A percentile compares a stretch with the other conserved stretches of the same genome.
phyloP scores from a whole-genome alignment of 1,140 invertebrate genomes.

The Protaetia brevitarsis region DNA sequence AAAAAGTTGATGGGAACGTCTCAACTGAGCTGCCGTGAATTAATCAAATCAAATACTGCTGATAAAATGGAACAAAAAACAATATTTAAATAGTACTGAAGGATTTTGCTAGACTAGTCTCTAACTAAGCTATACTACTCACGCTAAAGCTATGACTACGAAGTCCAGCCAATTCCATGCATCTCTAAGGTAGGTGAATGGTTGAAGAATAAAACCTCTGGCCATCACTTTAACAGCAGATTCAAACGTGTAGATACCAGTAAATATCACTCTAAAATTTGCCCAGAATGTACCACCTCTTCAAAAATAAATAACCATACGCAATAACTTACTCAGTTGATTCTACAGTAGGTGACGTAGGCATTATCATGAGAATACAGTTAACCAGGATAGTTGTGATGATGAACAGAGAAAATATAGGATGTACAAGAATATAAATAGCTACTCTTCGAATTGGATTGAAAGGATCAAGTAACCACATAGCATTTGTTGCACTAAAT shows the following conservation, averaged over 20 bases:
- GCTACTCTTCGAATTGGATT: constrained; percentile 95
- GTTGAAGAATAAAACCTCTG: constrained; percentile 97
- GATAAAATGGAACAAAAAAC: constrained; percentile 6
- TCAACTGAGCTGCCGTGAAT: too few species aligned
- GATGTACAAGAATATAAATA: constrained; percentile 97
- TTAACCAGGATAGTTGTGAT: constrained; percentile 97
- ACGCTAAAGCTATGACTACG: constrained; percentile 99
- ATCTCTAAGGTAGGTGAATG: constrained; percentile 99
- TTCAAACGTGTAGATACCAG: constrained; percentile 99
- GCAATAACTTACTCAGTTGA: constrained; percentile 87
- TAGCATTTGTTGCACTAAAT: constrained; percentile 94
- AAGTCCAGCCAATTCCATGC: constrained; percentile 99
- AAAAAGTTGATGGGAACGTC: too few species aligned
- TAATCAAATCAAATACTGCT: constrained; percentile 8
- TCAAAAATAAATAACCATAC: background rate
- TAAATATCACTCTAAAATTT: constrained; percentile 95
- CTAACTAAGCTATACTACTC: constrained; percentile 62
- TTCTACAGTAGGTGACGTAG: constrained; percentile 86
- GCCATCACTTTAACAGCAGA: constrained; percentile 98
- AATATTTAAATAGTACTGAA: background rate
- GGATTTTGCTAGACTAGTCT: constrained; percentile 22
- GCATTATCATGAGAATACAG: constrained; percentile 98
- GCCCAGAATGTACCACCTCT: constrained; percentile 9
- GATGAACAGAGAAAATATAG: constrained; percentile 95
- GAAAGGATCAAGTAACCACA: constrained; percentile 94